phyloP scores from a whole-genome alignment of 2,888 invertebrate species.

The Agrochola macilenta region DNA sequence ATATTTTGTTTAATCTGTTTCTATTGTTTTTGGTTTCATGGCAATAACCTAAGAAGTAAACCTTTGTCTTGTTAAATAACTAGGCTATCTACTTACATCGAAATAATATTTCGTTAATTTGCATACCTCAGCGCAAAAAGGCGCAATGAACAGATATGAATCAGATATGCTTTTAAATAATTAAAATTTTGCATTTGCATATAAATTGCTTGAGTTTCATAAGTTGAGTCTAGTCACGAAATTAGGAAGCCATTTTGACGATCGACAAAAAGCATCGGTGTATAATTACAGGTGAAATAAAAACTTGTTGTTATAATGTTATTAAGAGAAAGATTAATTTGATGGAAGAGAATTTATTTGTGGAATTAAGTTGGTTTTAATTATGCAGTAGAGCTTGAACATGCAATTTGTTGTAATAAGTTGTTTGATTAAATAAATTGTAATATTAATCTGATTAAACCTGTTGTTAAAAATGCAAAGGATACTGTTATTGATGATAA shows the following conservation, averaged over 20 bases:
- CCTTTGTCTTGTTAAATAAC: not conserved
- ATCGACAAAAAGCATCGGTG: slow-evolving; percentile 49
- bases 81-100: not conserved
- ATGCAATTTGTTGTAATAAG: slow-evolving; percentile 43
- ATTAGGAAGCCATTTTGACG: slow-evolving; percentile 60
- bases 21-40: not conserved
- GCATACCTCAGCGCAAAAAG: slow-evolving; percentile 28
- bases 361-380: slow-evolving; percentile 38
- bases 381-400: slow-evolving; percentile 36
- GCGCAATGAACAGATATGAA: slow-evolving; percentile 48
- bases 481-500: not conserved
- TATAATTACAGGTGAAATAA: slow-evolving; percentile 62
- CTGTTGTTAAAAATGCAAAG: not conserved
- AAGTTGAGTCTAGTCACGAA: slow-evolving; percentile 61
- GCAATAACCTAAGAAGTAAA: not conserved
- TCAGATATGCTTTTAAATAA: slow-evolving; percentile 59
- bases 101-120: slow-evolving; percentile 22
- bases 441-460: slow-evolving; percentile 28
- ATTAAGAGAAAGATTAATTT: slow-evolving; percentile 55
- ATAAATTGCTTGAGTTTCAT: slow-evolving; percentile 60
- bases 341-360: slow-evolving; percentile 31
- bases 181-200: slow-evolving; percentile 65
- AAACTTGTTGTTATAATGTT: slow-evolving; percentile 56
- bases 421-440: slow-evolving; percentile 29
- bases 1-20: not conserved